phyloP scores from a whole-genome alignment of 2,797 vertebrate genomes.

The Falco novaeseelandiae region DNA sequence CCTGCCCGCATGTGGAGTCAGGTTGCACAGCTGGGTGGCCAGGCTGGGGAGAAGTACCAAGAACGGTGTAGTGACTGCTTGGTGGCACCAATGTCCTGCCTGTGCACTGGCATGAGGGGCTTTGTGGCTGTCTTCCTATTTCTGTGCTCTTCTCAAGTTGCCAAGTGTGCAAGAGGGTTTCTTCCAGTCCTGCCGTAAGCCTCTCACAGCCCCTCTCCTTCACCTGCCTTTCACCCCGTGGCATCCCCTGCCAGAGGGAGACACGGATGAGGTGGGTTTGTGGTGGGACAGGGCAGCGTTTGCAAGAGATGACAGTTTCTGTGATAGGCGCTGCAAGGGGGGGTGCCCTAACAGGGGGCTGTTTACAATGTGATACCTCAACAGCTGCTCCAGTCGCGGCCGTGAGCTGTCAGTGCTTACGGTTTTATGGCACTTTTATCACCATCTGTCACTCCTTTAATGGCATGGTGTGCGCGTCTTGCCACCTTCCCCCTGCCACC shows the following conservation, averaged over 20 bases:
- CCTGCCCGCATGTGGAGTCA: not conserved
- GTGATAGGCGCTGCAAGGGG: not conserved
- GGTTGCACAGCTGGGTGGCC: rapidly evolving
- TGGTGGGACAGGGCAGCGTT: not conserved
- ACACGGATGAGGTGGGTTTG: not conserved
- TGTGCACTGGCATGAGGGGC: rapidly evolving
- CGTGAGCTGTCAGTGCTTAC: conserved; percentile 11
- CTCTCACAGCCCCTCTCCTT: rapidly evolving
- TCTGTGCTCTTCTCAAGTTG: not conserved
- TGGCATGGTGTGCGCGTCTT: not conserved
- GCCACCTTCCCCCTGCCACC: conserved; percentile 33
- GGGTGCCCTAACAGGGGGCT: not conserved
- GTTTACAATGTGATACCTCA: conserved; percentile 28
- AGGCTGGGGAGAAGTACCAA: not conserved
- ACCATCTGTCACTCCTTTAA: conserved; percentile 64
- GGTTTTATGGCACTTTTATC: conserved; percentile 58
- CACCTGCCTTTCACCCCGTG: rapidly evolving
- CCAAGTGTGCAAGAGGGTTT: not conserved
- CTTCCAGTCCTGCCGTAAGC: not conserved
- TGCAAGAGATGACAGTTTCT: not conserved
- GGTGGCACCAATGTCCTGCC: not conserved
- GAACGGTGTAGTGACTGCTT: not conserved
- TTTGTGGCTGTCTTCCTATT: not conserved
- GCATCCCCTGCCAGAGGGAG: not conserved
- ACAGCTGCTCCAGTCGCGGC: conserved; percentile 53